Evolutionary conservation across 1,140 invertebrate species (phyloP).

Genomic region (Belonocnema kinseyi): DNA sequence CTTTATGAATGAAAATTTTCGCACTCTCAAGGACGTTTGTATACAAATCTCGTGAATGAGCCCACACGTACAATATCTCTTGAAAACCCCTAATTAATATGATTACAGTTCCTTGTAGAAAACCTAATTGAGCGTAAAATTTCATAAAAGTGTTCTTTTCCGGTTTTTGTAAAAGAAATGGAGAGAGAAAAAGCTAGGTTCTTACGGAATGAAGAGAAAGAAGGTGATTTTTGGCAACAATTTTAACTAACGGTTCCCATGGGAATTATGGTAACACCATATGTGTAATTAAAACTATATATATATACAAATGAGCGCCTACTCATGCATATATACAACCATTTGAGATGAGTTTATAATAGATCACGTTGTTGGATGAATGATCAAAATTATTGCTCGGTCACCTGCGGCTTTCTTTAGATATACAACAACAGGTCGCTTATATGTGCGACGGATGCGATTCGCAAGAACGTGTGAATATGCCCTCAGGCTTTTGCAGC

Average conservation of each 20-base stretch:
- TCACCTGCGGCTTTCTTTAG: neutral
- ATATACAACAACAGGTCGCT: neutral
- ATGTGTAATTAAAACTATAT: neutral
- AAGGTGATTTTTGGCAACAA: neutral
- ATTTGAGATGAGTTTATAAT: neutral
- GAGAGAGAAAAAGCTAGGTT: neutral
- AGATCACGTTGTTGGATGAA: neutral
- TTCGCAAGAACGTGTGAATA: neutral
- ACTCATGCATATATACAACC: neutral
- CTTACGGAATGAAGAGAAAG: slow-evolving; percentile 2
- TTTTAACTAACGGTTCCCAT: neutral
- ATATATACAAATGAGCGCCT: neutral
- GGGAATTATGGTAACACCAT: neutral
- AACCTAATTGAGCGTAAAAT: neutral
- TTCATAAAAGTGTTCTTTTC: neutral
- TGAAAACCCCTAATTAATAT: neutral
- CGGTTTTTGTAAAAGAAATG: neutral
- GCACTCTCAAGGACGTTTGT: no score
- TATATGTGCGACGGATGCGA: slow-evolving; percentile 2
- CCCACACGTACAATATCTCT: neutral
- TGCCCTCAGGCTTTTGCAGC: no score
- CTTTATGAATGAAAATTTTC: no score
- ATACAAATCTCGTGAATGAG: no score
- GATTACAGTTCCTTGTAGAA: neutral
- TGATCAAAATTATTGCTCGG: neutral